A percentile compares a stretch with the other conserved stretches of the same genome.
Conservation (phyloP, 2,888 invertebrate species). For the Pilophorus perplexus region DNA sequence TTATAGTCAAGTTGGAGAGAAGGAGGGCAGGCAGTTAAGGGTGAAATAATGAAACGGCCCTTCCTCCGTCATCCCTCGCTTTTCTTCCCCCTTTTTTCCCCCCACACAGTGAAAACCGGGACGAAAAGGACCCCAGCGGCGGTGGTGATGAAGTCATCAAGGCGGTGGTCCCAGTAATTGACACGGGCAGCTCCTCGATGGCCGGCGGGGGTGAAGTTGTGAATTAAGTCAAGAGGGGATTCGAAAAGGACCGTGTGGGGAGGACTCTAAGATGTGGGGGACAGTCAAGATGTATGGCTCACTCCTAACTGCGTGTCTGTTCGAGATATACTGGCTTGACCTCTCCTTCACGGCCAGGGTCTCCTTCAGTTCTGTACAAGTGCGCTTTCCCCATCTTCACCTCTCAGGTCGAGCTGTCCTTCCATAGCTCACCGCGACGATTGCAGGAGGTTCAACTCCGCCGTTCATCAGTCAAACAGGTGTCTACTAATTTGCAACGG, state of each 20-base stretch:
- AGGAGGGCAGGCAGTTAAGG: constrained; percentile 15
- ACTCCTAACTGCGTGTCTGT: constrained; percentile 22
- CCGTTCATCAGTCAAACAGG: too few species aligned
- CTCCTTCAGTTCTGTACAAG: constrained; percentile 12
- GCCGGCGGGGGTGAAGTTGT: background rate
- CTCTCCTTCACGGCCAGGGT: background rate
- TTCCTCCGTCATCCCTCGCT: constrained; percentile 6
- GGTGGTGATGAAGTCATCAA: constrained; percentile 28
- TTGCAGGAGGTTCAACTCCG: too few species aligned
- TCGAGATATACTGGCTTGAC: constrained; percentile 25
- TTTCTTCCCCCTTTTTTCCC: background rate
- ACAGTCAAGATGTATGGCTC: constrained; percentile 33
- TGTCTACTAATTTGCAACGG: too few species aligned
- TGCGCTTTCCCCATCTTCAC: constrained; percentile 8
- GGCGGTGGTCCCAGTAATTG: constrained; percentile 22
- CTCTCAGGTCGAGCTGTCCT: constrained; percentile 4
- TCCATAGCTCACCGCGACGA: constrained; percentile 6
- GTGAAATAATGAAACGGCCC: constrained; percentile 28
- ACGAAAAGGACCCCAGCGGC: background rate
- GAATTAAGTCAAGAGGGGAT: constrained; percentile 30
- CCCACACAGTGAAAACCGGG: background rate
- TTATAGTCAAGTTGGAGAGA: constrained; percentile 23
- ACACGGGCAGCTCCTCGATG: background rate
- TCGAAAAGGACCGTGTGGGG: background rate
- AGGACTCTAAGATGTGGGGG: constrained; percentile 22